Percentiles rank a stretch among this genome's conserved stretches.
phyloP scores from a whole-genome alignment of 2,888 invertebrate species.

The Chromoteleia sp. region DNA sequence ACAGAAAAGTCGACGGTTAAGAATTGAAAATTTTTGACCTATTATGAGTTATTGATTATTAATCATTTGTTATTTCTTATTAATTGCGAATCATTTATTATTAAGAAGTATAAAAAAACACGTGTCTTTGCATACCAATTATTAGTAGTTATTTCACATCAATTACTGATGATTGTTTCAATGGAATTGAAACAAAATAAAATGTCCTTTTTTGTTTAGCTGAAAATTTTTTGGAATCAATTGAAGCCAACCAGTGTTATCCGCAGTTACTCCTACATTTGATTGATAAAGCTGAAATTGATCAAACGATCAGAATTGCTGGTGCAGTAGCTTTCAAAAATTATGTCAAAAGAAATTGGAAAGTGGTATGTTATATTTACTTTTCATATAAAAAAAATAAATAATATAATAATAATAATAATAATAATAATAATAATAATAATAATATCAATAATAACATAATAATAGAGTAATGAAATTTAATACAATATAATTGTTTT shows the following conservation, averaged over 20 bases:
- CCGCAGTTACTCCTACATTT: constrained; percentile 93
- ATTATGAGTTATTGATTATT: too few species aligned
- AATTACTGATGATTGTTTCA: too few species aligned
- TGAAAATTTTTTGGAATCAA: constrained; percentile 95
- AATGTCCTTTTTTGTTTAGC: constrained; percentile 89
- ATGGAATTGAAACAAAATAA: too few species aligned
- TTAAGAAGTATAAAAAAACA: too few species aligned
- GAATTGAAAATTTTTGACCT: too few species aligned
- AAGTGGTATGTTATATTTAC: constrained; percentile 86
- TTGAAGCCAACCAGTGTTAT: constrained; percentile 96
- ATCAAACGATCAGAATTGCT: constrained; percentile 93
- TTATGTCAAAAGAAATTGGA: constrained; percentile 98
- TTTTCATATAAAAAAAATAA: neutral
- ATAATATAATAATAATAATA: neutral
- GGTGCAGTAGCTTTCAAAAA: constrained; percentile 98
- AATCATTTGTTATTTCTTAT: too few species aligned
- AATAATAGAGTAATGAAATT: too few species aligned
- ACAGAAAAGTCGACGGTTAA: too few species aligned
- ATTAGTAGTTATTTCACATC: too few species aligned
- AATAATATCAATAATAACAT: neutral
- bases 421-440: too few species aligned
- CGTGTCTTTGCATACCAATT: too few species aligned
- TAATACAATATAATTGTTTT: constrained; percentile 8
- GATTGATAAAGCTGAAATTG: constrained; percentile 92
- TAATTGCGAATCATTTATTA: too few species aligned